These are phyloP conservation scores for Branchipolynoe longqiensis DNA, from an alignment of 2,888 invertebrate genomes.

Conservation along the genomic window DNA sequence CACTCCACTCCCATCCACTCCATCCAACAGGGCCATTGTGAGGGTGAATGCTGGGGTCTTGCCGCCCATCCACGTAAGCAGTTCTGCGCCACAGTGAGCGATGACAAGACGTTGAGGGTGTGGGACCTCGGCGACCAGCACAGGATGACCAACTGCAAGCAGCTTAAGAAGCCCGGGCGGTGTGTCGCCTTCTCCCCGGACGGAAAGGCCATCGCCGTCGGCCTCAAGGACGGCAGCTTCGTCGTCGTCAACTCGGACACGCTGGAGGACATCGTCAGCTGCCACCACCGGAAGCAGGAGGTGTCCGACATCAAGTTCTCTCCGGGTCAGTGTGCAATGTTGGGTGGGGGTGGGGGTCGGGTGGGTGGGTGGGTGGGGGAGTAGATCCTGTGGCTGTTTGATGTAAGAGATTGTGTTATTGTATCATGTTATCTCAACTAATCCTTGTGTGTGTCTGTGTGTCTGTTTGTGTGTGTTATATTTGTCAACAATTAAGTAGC, in stretches of 20 bases:
- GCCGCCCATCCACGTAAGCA: slow-evolving; percentile 79
- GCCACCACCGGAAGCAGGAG: slow-evolving; percentile 81
- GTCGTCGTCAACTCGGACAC: slow-evolving; percentile 80
- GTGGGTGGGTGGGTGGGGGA: no score
- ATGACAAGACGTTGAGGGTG: slow-evolving; percentile 81
- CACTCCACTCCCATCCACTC: no score
- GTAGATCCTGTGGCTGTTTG: no score
- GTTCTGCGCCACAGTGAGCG: slow-evolving; percentile 81
- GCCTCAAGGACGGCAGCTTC: slow-evolving; percentile 82
- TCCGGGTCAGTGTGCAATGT: slow-evolving; percentile 79
- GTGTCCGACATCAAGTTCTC: slow-evolving; percentile 82
- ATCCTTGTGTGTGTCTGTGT: no score
- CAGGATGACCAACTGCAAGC: slow-evolving; percentile 77
- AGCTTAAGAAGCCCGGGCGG: slow-evolving; percentile 79
- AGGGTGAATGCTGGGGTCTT: slow-evolving; percentile 82
- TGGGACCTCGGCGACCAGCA: slow-evolving; percentile 79
- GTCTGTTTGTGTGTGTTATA: no score
- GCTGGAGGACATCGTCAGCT: slow-evolving; percentile 79
- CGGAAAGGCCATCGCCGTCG: slow-evolving; percentile 81
- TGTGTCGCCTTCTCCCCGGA: slow-evolving; percentile 81
- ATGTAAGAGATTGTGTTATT: no score
- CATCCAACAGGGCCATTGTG: slow-evolving; percentile 81
- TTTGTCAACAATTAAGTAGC: no score
- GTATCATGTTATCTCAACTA: no score
- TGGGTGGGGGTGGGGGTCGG: background rate